These are phyloP conservation scores for Meganola albula DNA, from an alignment of 2,888 invertebrate species.

Conservation along the genomic window DNA sequence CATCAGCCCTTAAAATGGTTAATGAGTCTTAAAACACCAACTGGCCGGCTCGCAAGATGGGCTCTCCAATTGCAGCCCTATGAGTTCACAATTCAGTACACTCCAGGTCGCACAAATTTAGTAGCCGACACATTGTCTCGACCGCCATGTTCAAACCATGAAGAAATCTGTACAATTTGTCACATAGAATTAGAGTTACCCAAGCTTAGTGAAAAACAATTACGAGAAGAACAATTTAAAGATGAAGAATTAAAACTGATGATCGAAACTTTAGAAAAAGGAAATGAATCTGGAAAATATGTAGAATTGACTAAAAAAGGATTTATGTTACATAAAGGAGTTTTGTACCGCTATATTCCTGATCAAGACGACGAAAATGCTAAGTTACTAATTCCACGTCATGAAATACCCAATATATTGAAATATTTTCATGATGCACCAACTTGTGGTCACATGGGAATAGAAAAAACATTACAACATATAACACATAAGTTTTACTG, in stretches of 20 bases:
- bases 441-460: background rate
- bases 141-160: background rate
- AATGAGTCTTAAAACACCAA: slow-evolving; percentile 12
- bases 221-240: slow-evolving; percentile 3
- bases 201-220: background rate
- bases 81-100: slow-evolving; percentile 12
- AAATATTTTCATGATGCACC: slow-evolving; percentile 1
- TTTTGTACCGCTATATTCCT: slow-evolving; percentile 2
- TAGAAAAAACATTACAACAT: slow-evolving; percentile 15
- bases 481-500: slow-evolving; percentile 22
- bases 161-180: slow-evolving; percentile 1
- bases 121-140: slow-evolving; percentile 1
- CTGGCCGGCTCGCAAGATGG: slow-evolving; percentile 17
- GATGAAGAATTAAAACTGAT: background rate
- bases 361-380: slow-evolving; percentile 3
- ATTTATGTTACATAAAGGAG: slow-evolving; percentile 4
- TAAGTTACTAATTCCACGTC: slow-evolving; percentile 8
- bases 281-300: background rate
- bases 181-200: slow-evolving; percentile 4
- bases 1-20: slow-evolving; percentile 19
- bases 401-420: slow-evolving; percentile 6
- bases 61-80: slow-evolving; percentile 15
- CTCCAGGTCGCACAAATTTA: slow-evolving; percentile 3
- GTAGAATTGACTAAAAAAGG: slow-evolving; percentile 5
- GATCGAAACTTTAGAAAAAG: background rate